phyloP scores from a whole-genome alignment of 2,888 invertebrate species.

The Odontomyia ornata region DNA sequence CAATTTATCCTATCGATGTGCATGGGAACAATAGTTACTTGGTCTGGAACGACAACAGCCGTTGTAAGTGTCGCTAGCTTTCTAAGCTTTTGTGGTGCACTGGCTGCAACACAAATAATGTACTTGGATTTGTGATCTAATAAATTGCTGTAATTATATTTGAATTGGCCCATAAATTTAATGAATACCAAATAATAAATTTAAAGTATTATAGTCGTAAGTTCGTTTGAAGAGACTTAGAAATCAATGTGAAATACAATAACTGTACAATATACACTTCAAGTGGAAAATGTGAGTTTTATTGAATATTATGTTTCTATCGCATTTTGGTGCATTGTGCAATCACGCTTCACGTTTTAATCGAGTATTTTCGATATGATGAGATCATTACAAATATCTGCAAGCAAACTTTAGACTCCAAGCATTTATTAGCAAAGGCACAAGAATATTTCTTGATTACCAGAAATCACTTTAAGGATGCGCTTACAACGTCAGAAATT shows the following conservation, averaged over 20 bases:
- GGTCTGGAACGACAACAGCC: slow-evolving; percentile 85
- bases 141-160: neutral
- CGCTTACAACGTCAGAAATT: too few species aligned
- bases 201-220: neutral
- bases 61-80: slow-evolving; percentile 87
- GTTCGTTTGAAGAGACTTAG: neutral
- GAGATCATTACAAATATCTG: too few species aligned
- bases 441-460: too few species aligned
- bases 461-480: too few species aligned
- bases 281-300: neutral
- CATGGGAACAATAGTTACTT: slow-evolving; percentile 84
- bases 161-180: too few species aligned
- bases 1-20: slow-evolving; percentile 89
- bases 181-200: neutral
- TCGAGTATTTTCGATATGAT: too few species aligned
- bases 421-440: too few species aligned
- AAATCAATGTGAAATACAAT: neutral
- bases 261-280: neutral
- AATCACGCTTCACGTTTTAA: too few species aligned
- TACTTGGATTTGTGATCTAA: slow-evolving; percentile 82
- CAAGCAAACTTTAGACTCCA: too few species aligned
- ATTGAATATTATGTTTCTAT: too few species aligned
- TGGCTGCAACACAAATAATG: slow-evolving; percentile 86
- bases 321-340: too few species aligned
- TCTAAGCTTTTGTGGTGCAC: slow-evolving; percentile 84